Evolutionary conservation across 2,797 vertebrate species (phyloP), one percentile per base, ranked within the genome.

Genomic region (Poliocrania exsul): DNA sequence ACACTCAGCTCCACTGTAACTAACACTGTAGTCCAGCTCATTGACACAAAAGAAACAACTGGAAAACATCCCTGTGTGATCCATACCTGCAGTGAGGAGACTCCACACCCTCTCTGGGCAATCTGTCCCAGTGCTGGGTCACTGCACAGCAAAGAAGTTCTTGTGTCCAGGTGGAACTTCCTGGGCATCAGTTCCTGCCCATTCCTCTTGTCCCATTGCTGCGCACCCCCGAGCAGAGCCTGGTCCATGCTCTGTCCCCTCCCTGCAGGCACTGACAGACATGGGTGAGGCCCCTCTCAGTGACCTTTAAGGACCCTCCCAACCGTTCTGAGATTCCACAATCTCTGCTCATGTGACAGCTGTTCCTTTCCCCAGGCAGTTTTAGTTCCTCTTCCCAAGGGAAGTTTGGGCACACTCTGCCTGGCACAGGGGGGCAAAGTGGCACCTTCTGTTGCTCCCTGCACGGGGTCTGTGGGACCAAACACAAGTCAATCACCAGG

Each of bases 161-260:
- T 42, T 62, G 6, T 62, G 29, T 31, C 16, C 38, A 42, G 42
- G 16, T 50, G 28, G 6, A 50, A 25, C 13, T 62, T 38, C 26
- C 37, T 38, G 37, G 18, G 10, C 28, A 57, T 38, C n/a, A 18
- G 13, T 46, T 77, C 11, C 50, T 50, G 50, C 28, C 37, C 0
- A 0, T 64, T 64, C 28, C 24, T 38, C 29, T 8, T 70, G 57
- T 70, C 4, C 50, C 20, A 4, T 16, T 75, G 28, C 64, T 38
- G 71, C 16, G 5, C 50, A 14, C 37, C 5, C n/a, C 3, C 0
- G 0, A 62, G 42, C 42, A 51, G n/a, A 82, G 64, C n/a, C 64
- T 70, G 57, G 20, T 25, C 28, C 64, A 0, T 57, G 17, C 57
- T 64, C n/a, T 77, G 57, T 25, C 0, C 44, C 11, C 18, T 69